phyloP scores from a whole-genome alignment of 2,888 invertebrate species.

The Apodemia zela region DNA sequence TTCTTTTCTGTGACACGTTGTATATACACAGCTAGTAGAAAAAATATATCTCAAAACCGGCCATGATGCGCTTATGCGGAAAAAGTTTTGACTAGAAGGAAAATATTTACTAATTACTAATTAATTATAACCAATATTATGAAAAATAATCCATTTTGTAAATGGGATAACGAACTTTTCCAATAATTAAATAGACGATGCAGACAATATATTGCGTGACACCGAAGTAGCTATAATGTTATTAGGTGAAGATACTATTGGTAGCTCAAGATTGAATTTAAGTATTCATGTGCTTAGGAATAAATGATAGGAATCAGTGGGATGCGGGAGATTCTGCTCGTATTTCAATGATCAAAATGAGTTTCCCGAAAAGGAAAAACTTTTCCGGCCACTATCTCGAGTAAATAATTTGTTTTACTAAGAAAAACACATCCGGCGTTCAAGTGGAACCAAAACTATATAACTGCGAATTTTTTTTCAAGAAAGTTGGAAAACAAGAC shows the following conservation, averaged over 20 bases:
- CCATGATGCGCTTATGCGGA: too few species aligned
- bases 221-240: conserved; percentile 51
- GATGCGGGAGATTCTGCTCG: conserved; percentile 58
- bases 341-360: conserved; percentile 62
- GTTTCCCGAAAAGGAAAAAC: conserved; percentile 40
- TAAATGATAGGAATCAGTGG: conserved; percentile 58
- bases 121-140: too few species aligned
- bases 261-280: conserved; percentile 61
- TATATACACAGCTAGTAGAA: too few species aligned
- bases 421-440: conserved; percentile 20
- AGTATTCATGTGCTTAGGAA: conserved; percentile 70
- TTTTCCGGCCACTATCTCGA: conserved; percentile 19
- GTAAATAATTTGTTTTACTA: conserved; percentile 22
- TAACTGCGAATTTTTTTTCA: conserved; percentile 6
- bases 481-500: conserved; percentile 7
- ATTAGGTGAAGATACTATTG: conserved; percentile 52
- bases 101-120: too few species aligned
- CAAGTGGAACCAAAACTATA: conserved; percentile 14
- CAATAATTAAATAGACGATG: conserved; percentile 11
- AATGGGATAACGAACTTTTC: not conserved
- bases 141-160: not conserved
- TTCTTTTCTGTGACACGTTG: too few species aligned
- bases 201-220: conserved; percentile 24
- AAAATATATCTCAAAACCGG: too few species aligned
- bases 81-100: too few species aligned